phyloP scores from a whole-genome alignment of 2,888 invertebrate genomes.

The Timema cristinae region DNA sequence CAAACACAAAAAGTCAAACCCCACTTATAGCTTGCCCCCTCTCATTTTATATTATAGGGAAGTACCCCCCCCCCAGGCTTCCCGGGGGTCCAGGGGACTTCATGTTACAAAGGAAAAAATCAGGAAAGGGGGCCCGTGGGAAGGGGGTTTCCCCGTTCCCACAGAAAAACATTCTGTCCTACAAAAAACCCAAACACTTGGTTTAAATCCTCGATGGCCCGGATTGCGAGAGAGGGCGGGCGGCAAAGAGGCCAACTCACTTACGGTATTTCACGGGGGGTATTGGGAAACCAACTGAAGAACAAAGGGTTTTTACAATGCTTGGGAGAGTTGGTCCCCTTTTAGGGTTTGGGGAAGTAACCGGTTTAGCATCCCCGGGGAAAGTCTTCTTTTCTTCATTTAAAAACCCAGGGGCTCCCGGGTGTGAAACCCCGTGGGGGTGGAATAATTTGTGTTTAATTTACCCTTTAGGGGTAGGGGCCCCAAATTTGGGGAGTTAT shows the following conservation, averaged over 20 bases:
- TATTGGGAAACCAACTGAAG: conserved; percentile 88
- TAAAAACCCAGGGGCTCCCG: conserved; percentile 80
- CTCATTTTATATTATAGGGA: conserved; percentile 87
- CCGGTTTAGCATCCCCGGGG: conserved; percentile 73
- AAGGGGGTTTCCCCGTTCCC: conserved; percentile 70
- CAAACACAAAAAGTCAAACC: conserved; percentile 14
- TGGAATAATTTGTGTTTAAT: not conserved
- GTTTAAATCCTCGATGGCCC: conserved; percentile 6
- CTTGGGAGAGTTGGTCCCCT: conserved; percentile 71
- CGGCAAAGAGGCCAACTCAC: conserved; percentile 40
- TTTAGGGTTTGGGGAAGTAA: conserved; percentile 76
- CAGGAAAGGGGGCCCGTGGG: conserved; percentile 61
- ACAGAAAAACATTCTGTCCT: conserved; percentile 94
- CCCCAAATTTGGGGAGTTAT: too few relatives aligned
- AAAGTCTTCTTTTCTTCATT: conserved; percentile 77
- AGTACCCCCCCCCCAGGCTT: conserved; percentile 89
- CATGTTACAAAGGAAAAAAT: conserved; percentile 82
- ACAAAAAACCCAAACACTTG: conserved; percentile 34
- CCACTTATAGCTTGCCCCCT: conserved; percentile 76
- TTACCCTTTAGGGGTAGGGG: too few relatives aligned
- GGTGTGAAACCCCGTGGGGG: conserved; percentile 50
- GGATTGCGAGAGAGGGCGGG: conserved; percentile 6
- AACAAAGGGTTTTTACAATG: conserved; percentile 80
- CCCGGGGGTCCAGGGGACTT: conserved; percentile 75
- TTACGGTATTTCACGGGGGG: conserved; percentile 87